Evolutionary conservation across 2,888 invertebrate species (phyloP).

Genomic region (Nomada fabriciana): DNA sequence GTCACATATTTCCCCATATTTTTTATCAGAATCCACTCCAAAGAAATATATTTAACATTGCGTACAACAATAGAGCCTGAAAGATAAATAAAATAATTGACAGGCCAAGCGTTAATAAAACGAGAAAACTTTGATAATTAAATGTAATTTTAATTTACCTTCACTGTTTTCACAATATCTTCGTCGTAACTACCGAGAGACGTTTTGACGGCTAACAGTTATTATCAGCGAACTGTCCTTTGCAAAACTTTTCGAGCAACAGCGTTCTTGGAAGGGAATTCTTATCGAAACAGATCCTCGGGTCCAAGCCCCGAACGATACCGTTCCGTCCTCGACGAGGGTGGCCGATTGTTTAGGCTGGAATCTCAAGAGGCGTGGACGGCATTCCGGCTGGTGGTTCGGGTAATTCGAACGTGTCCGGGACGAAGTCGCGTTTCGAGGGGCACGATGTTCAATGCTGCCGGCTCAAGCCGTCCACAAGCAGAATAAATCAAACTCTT

Average conservation of each 20-base stretch:
- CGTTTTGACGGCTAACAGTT: too few relatives aligned
- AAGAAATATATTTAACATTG: too few relatives aligned
- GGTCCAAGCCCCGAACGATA: slow-evolving; percentile 31
- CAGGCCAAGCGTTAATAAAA: too few relatives aligned
- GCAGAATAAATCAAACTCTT: slow-evolving; percentile 54
- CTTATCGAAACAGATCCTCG: slow-evolving; percentile 45
- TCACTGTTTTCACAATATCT: not conserved
- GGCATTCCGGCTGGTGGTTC: slow-evolving; percentile 52
- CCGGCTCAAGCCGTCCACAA: slow-evolving; percentile 1
- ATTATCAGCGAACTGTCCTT: slow-evolving; percentile 7
- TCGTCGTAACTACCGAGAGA: not conserved
- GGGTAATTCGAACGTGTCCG: slow-evolving; percentile 53
- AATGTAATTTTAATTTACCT: too few relatives aligned
- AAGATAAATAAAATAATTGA: too few relatives aligned
- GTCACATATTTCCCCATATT: too few relatives aligned
- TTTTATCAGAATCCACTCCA: too few relatives aligned
- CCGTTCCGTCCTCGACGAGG: slow-evolving; percentile 38
- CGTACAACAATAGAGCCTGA: too few relatives aligned
- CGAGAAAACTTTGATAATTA: too few relatives aligned
- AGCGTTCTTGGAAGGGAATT: slow-evolving; percentile 40
- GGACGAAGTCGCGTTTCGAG: slow-evolving; percentile 39
- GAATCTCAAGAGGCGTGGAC: slow-evolving; percentile 64
- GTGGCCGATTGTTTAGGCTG: slow-evolving; percentile 65
- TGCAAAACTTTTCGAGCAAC: slow-evolving; percentile 9
- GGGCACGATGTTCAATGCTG: not conserved